Percentiles rank a stretch among this genome's conserved stretches.
phyloP scores from a whole-genome alignment of 2,113 vertebrate genomes.

The Corythoichthys haematopterus region DNA sequence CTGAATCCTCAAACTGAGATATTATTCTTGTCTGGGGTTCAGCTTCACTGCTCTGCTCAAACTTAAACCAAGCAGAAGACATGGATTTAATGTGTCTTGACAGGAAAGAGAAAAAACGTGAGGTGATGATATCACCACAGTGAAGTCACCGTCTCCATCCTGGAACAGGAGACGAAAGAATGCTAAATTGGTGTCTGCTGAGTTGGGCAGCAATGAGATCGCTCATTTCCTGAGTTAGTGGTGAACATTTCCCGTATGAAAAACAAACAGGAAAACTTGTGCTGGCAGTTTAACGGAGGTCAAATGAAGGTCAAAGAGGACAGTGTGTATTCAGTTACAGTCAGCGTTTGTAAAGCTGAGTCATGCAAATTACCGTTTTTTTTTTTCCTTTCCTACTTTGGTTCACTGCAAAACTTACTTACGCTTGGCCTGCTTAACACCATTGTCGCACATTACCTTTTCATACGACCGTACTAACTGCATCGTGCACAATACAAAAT shows the following conservation, averaged over 20 bases:
- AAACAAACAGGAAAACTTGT: conserved; percentile 50
- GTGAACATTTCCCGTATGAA: conserved; percentile 42
- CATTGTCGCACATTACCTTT: background rate
- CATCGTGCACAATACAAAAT: background rate
- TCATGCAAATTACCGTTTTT: conserved; percentile 1
- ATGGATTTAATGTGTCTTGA: background rate
- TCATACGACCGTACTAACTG: background rate
- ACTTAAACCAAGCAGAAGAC: background rate
- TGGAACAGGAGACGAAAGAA: conserved; percentile 29
- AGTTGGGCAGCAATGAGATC: conserved; percentile 7
- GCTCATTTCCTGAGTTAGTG: conserved; percentile 35
- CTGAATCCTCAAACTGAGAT: background rate
- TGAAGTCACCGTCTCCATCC: conserved; percentile 19
- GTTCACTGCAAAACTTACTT: background rate
- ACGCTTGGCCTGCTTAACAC: background rate
- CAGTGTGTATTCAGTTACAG: conserved; percentile 22
- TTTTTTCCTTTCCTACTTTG: conserved; percentile 3
- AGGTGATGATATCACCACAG: conserved; percentile 12
- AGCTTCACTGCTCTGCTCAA: background rate
- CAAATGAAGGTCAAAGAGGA: conserved; percentile 23
- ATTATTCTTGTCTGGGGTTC: conserved; percentile 6
- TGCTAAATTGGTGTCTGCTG: conserved; percentile 28
- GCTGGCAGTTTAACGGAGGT: conserved; percentile 18
- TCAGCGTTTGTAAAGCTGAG: conserved; percentile 43
- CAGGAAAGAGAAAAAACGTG: background rate